Percentiles rank a stretch among this genome's conserved stretches.
These are phyloP conservation scores for Cavia porcellus DNA, from an alignment of 2,113 vertebrate genomes.

Conservation along the genomic window DNA sequence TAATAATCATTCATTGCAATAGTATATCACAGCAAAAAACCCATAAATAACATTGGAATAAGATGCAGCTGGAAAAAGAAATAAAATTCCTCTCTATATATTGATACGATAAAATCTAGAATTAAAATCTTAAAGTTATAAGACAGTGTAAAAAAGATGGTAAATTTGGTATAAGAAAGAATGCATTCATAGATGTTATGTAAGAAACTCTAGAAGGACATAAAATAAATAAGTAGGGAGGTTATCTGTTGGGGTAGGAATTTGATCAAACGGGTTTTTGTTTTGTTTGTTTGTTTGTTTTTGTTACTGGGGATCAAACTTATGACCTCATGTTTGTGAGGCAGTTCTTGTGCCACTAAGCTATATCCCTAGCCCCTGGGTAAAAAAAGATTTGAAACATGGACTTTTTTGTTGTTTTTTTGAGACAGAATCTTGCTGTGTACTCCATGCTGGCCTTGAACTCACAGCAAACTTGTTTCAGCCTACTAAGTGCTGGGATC, in stretches of 20 bases:
- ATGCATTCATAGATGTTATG: not conserved
- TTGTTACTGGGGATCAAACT: too few species aligned
- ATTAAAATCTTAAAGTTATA: conserved; percentile 1
- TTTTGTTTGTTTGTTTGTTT: too few species aligned
- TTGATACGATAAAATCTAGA: not conserved
- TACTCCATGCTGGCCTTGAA: not conserved
- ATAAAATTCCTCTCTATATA: not conserved
- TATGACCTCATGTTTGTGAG: too few species aligned
- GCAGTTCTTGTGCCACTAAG: too few species aligned
- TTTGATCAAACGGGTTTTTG: not conserved
- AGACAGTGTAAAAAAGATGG: not conserved
- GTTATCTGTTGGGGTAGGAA: not conserved
- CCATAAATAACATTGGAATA: not conserved
- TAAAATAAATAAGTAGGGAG: not conserved
- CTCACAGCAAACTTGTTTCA: not conserved
- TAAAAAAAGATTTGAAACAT: not conserved
- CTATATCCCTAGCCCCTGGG: too few species aligned
- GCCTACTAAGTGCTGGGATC: not conserved
- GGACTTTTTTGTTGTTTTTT: not conserved
- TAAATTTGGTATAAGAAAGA: not conserved
- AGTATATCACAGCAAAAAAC: not conserved
- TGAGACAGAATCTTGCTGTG: not conserved
- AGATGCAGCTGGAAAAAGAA: conserved; percentile 21
- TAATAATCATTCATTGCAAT: not conserved
- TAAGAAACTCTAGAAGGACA: conserved; percentile 4